A percentile compares a stretch with the other conserved stretches of the same genome.
phyloP scores from a whole-genome alignment of 2,888 invertebrate species.

The Erebia palarica region DNA sequence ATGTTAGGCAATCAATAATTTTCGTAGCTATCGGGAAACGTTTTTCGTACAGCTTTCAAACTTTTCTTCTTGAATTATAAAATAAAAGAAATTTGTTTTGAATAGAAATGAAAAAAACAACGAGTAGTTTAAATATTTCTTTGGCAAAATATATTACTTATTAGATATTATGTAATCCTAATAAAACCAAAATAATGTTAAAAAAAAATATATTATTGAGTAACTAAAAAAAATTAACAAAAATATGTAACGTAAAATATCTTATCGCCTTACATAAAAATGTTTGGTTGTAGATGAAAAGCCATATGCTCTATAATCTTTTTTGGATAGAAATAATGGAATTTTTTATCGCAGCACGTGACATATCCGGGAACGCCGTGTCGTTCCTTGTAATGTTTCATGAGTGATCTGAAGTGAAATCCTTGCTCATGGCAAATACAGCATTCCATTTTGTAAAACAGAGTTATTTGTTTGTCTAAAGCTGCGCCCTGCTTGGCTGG shows the following conservation, averaged over 20 bases:
- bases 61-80: background rate
- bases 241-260: background rate
- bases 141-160: too few species aligned
- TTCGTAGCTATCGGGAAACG: background rate
- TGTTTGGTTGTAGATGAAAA: conserved; percentile 71
- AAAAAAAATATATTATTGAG: conserved; percentile 3
- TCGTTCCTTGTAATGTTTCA: conserved; percentile 76
- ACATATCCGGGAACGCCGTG: conserved; percentile 78
- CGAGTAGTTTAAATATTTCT: too few species aligned
- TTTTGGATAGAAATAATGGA: conserved; percentile 77
- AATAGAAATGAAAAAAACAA: too few species aligned
- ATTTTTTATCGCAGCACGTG: conserved; percentile 75
- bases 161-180: background rate
- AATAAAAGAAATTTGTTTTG: too few species aligned
- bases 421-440: conserved; percentile 73
- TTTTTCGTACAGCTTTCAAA: background rate
- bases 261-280: conserved; percentile 70
- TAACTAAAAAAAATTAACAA: background rate
- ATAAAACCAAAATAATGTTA: conserved; percentile 2
- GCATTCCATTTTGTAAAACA: conserved; percentile 79
- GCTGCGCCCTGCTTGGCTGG: conserved; percentile 72
- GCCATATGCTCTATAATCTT: conserved; percentile 80
- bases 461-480: conserved; percentile 71
- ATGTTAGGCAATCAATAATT: background rate
- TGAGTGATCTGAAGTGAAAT: conserved; percentile 72